Conservation (phyloP, 2,113 vertebrate species). For the Sitta europaea region DNA sequence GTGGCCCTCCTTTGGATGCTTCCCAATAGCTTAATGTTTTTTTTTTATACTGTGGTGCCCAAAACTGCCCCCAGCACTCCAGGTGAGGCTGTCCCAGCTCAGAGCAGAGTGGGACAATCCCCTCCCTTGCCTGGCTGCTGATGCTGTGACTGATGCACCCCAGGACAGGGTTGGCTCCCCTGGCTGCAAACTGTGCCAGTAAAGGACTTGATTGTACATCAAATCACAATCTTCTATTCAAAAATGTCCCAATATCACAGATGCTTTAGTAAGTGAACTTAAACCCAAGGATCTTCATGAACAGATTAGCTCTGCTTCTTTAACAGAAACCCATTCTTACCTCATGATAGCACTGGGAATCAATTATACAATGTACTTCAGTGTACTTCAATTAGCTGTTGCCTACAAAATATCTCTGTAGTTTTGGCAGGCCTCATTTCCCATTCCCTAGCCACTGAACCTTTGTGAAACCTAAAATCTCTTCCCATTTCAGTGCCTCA, state of each 20-base stretch:
- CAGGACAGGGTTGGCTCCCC: rapidly evolving
- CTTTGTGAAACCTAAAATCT: background rate
- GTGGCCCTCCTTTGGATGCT: background rate
- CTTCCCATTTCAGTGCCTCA: background rate
- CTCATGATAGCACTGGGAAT: background rate
- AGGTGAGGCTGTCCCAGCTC: background rate
- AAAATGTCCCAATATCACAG: background rate
- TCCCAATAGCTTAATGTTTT: background rate
- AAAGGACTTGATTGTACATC: background rate
- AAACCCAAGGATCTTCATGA: background rate
- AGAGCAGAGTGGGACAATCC: background rate
- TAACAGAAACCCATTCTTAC: background rate
- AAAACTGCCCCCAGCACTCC: rapidly evolving
- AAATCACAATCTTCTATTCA: background rate
- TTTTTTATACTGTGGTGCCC: background rate
- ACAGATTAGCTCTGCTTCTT: background rate
- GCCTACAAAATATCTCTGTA: background rate
- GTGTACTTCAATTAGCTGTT: background rate
- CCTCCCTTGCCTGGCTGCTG: rapidly evolving
- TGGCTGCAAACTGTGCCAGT: background rate
- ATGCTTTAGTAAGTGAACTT: background rate
- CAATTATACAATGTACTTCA: background rate
- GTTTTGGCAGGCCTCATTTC: background rate
- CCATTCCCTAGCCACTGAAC: background rate
- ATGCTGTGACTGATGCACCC: background rate